Evolutionary conservation across 2,113 vertebrate genomes (phyloP).

Genomic region (Pristiophorus japonicus): DNA sequence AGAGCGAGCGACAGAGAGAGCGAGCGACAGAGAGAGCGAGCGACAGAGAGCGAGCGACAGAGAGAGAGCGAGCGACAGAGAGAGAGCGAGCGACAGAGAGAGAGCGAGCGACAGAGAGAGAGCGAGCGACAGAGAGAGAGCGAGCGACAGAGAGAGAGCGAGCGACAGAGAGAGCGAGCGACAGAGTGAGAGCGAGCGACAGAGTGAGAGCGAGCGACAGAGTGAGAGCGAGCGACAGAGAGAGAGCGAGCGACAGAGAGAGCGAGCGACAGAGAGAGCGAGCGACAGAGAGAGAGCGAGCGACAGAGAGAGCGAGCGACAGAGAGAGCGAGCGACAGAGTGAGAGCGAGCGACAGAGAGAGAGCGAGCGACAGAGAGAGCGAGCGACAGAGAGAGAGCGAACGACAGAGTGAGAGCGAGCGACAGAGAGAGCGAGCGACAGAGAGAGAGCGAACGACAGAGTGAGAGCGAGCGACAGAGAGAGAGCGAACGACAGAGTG

Average conservation of each 20-base stretch:
- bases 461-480: neutral
- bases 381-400: too few relatives aligned
- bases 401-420: too few relatives aligned
- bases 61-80: too few relatives aligned
- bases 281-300: too few relatives aligned
- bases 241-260: neutral
- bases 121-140: conserved; percentile 18
- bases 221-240: neutral
- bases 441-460: too few relatives aligned
- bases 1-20: neutral
- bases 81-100: neutral
- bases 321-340: neutral
- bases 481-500: conserved; percentile 32
- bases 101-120: too few relatives aligned
- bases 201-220: conserved; percentile 30
- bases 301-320: neutral
- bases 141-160: conserved; percentile 46
- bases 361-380: neutral
- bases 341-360: neutral
- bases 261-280: neutral
- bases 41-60: too few relatives aligned
- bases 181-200: neutral
- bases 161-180: conserved; percentile 47
- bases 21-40: neutral
- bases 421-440: neutral